Conservation (phyloP, 2,797 vertebrate genomes). For the Lutjanus campechanus region DNA sequence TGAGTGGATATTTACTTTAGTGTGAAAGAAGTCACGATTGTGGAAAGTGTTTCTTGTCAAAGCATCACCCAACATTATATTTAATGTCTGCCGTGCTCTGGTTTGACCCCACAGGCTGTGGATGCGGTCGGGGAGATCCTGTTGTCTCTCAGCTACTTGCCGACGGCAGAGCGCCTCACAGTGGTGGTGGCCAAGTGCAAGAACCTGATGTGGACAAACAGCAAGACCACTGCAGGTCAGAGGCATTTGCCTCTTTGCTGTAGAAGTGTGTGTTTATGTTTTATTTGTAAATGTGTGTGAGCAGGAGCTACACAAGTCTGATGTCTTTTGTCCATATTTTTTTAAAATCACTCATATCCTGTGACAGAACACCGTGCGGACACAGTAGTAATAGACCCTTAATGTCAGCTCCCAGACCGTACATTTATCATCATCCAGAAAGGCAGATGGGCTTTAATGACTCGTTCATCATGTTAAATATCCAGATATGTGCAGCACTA, state of each 20-base stretch:
- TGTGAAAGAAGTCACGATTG: neutral
- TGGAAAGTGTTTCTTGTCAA: neutral
- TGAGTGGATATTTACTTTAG: neutral
- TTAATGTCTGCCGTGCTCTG: slow-evolving; percentile 4
- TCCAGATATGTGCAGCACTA: slow-evolving; percentile 16
- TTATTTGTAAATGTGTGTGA: neutral
- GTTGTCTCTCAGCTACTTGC: slow-evolving; percentile 96
- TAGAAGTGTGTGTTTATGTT: neutral
- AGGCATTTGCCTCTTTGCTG: neutral
- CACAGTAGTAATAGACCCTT: slow-evolving; percentile 11
- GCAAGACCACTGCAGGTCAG: slow-evolving; percentile 94
- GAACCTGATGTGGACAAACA: slow-evolving; percentile 93
- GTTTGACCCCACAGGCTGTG: slow-evolving; percentile 82
- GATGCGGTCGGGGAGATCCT: slow-evolving; percentile 96
- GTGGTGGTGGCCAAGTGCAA: slow-evolving; percentile 98
- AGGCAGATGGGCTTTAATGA: slow-evolving; percentile 16
- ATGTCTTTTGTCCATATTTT: neutral
- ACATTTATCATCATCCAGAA: slow-evolving; percentile 8
- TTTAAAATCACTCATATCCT: neutral
- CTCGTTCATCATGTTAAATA: slow-evolving; percentile 21
- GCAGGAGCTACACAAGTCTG: neutral
- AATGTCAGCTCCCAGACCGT: slow-evolving; percentile 9
- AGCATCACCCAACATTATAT: neutral
- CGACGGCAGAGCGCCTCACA: slow-evolving; percentile 96
- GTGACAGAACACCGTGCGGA: neutral